Evolutionary conservation across 2,113 vertebrate genomes (phyloP).

Genomic region (Tilapia sparmanii): DNA sequence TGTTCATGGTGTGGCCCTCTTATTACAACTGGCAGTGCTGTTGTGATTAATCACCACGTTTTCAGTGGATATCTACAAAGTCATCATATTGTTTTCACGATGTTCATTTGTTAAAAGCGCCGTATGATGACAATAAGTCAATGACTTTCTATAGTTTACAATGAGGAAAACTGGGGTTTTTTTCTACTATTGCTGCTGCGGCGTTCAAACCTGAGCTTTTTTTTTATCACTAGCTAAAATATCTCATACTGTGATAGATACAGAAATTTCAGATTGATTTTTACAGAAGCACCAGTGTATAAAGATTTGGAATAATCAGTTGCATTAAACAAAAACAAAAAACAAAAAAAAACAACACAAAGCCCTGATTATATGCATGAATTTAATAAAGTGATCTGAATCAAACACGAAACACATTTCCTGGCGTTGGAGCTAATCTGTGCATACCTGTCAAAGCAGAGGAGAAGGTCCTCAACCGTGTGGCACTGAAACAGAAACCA

Average conservation of each 20-base stretch:
- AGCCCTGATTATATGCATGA: neutral
- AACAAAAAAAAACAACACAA: neutral
- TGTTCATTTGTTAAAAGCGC: neutral
- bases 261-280: neutral
- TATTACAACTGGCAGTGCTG: neutral
- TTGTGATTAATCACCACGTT: rapidly evolving
- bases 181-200: neutral
- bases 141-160: neutral
- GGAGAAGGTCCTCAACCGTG: slow-evolving; percentile 36
- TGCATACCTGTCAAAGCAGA: slow-evolving; percentile 4
- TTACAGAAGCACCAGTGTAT: neutral
- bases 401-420: neutral
- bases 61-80: rapidly evolving
- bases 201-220: neutral
- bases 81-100: rapidly evolving
- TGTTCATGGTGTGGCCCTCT: neutral
- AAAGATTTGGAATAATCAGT: neutral
- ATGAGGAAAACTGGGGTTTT: neutral
- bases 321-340: neutral
- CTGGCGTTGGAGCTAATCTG: neutral
- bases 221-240: neutral
- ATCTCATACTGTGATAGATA: neutral
- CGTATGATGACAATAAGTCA: neutral
- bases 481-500: slow-evolving; percentile 78
- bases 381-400: neutral